Conservation (phyloP, 2,113 vertebrate genomes). For the Brachypodius melanocephalos region DNA sequence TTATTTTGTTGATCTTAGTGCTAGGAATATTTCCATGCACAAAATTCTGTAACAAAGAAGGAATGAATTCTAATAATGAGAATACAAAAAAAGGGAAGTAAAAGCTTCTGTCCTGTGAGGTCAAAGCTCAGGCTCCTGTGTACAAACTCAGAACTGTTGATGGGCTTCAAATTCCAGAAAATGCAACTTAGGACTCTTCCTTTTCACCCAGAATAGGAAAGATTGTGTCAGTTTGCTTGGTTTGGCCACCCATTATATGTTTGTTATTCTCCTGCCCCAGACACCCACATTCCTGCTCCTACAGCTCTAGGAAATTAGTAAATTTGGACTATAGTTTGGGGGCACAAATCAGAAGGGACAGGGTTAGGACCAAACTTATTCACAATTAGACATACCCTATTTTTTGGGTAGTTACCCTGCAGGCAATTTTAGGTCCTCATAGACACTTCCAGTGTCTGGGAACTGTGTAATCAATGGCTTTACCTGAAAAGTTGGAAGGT, state of each 20-base stretch:
- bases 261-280: not conserved
- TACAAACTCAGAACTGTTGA: not conserved
- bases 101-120: not conserved
- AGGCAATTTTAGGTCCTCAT: not conserved
- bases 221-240: accelerated
- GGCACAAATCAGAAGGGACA: not conserved
- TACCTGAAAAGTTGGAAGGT: not conserved
- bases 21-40: not conserved
- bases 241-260: not conserved
- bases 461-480: not conserved
- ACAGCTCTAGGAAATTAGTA: not conserved
- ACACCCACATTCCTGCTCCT: not conserved
- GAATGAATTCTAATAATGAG: not conserved
- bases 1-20: not conserved
- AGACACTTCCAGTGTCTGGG: not conserved
- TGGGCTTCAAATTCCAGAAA: not conserved
- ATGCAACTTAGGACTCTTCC: accelerated
- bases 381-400: not conserved
- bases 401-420: not conserved
- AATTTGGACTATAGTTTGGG: not conserved
- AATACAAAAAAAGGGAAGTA: not conserved
- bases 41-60: not conserved
- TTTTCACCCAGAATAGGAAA: not conserved
- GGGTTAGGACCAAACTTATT: not conserved
- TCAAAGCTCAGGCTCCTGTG: not conserved